phyloP scores from a whole-genome alignment of 2,113 vertebrate genomes.

The Atherinomorus stipes region DNA sequence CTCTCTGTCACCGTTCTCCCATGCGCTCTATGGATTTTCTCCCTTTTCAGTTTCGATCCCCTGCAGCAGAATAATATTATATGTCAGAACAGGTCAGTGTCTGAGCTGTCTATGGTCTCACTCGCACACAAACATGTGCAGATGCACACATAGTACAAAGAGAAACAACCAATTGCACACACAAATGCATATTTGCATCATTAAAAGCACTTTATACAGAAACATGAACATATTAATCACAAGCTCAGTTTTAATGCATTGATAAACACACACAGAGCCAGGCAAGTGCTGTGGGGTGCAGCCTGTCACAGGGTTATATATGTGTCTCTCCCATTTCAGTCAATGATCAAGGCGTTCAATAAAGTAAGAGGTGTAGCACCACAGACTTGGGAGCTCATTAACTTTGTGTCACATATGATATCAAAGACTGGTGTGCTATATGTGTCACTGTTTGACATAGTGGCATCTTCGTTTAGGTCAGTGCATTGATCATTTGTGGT shows the following conservation, averaged over 20 bases:
- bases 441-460: constrained; percentile 48
- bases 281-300: constrained; percentile 3
- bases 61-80: constrained; percentile 70
- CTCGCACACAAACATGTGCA: constrained; percentile 5
- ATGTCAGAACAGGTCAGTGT: constrained; percentile 74
- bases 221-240: neutral
- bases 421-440: constrained; percentile 28
- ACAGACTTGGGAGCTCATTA: constrained; percentile 63
- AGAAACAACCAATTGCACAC: neutral
- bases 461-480: constrained; percentile 28
- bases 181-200: too few relatives aligned
- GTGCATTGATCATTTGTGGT: constrained; percentile 5
- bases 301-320: constrained; percentile 42
- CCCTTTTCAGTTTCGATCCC: constrained; percentile 66
- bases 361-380: constrained; percentile 42
- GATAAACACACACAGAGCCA: constrained; percentile 8
- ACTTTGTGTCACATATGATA: constrained; percentile 59
- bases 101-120: constrained; percentile 51
- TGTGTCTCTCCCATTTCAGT: constrained; percentile 41
- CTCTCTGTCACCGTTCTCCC: constrained; percentile 55
- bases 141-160: neutral
- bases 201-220: neutral
- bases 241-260: neutral
- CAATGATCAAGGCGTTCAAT: constrained; percentile 62
- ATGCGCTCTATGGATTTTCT: constrained; percentile 73